Evolutionary conservation across 2,888 invertebrate species (phyloP), one percentile per base, ranked within the genome.

Genomic region (Drosophila paramelanica): DNA sequence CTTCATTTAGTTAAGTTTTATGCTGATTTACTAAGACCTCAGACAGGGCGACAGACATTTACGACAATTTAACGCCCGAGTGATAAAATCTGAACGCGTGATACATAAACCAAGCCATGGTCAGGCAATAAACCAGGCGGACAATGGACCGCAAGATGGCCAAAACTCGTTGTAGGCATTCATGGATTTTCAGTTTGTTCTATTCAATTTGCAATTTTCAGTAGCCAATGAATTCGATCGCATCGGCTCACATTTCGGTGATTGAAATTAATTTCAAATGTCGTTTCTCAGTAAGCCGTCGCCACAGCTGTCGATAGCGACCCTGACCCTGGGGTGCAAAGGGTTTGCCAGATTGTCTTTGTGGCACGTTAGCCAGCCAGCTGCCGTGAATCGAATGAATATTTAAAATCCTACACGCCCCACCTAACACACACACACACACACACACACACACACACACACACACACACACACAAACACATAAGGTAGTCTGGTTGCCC

Each of bases 251-350:
- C 73, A 77, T 76, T 79, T 69, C 56, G 77, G 74, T 77, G 85
- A 87, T 89, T 88, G 81, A 86, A 89, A 89, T 89, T 89, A 87
- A 89, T 88, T 89, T 89, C 80, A 75, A 81, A 77, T 75, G 72
- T 76, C 77, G 74, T 75, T 81, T 82, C 72, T 74, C 84, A 74
- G 65, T 49, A 27, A 43, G 31, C 47, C 27, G 47, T 27, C 23
- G 55, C 50, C 31, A 51, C 53, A 58, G 46, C 45, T 53, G 33
- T 42, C 65, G 59, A 47, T 47, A 55, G 38, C 46, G 67, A 72
- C 69, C 78, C 76, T 82, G 87, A 84, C 76, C 73, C 64, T 45
- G 67, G 67, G 20, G 20, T 11, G 55, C 56, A 67, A 56, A 60
- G 70, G 62, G 61, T 62, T 65, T 42, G 49, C 41, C 60, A 50